Evolutionary conservation across 1,140 invertebrate species (phyloP), one percentile per base, ranked within the genome.

Genomic region (Zaprionus africanus): DNA sequence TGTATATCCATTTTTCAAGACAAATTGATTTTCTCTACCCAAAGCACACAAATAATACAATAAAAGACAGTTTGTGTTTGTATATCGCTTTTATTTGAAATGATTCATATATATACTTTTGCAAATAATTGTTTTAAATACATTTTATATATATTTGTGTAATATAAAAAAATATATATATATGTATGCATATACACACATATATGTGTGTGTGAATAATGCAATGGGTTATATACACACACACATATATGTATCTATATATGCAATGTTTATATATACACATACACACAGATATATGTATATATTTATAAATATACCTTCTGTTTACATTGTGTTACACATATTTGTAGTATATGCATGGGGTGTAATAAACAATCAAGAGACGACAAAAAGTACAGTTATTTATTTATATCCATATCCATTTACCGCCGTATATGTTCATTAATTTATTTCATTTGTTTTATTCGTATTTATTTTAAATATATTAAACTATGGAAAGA

Each of bases 11-110:
- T 2, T 5, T 5, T 26, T 4, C 26, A 5, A 26, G 3, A 26
- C 26, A 26, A 5, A 26, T 5, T 4, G 5, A 26, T 3, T 13
- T 3, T 13, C 6, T 38, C 6, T 9, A 38, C 9, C 4, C 13
- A 15, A n/a, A 41, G 38, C 0, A n/a, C n/a, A 5, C 11, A 11
- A 2, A 26, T 5, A 26, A 26, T 38, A 13, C n/a, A 34, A 49
- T 11, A 28, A 67, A 75, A 62, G 24, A 4, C 60, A 43, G 2
- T 5, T 38, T 17, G 60, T 84, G 69, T 85, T 85, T 85, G 82
- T 85, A 86, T 86, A 85, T 85, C 82, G 82, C 82, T 86, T 85
- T 85, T 85, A 85, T 85, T 85, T 85, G 81, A 86, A 81, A 85
- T 82, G 80, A 82, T 78, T 82, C 69, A 82, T 82, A 82, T 82